These are phyloP conservation scores for Cabera pusaria DNA, from an alignment of 2,888 invertebrate genomes.

Conservation along the genomic window DNA sequence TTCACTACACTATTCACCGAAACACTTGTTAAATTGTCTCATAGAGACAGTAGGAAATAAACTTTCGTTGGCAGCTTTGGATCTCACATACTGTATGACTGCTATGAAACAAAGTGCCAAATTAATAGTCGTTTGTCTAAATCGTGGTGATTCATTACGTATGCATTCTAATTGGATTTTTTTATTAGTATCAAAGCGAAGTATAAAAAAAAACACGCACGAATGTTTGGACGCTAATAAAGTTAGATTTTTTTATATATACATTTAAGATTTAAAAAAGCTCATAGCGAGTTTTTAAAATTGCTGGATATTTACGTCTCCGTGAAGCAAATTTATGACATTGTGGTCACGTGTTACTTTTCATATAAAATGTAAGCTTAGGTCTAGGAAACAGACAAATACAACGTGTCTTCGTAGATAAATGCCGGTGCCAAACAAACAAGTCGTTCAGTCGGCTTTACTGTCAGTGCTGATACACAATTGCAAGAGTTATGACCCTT, in stretches of 20 bases:
- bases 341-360: neutral
- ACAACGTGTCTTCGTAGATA: conserved; percentile 13
- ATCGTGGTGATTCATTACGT: conserved; percentile 23
- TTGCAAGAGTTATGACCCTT: conserved; percentile 21
- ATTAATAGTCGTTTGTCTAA: conserved; percentile 49
- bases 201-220: neutral
- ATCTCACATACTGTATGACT: conserved; percentile 40
- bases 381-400: conserved; percentile 10
- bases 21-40: conserved; percentile 66
- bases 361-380: conserved; percentile 1
- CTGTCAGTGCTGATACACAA: conserved; percentile 19
- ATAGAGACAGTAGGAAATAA: conserved; percentile 59
- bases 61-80: conserved; percentile 63
- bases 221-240: too few species aligned
- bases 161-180: conserved; percentile 14
- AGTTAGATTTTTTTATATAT: too few species aligned
- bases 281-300: neutral
- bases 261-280: too few species aligned
- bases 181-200: neutral
- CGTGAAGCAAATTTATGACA: conserved; percentile 3
- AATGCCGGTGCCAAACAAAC: conserved; percentile 23
- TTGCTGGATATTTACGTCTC: neutral
- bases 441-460: conserved; percentile 21
- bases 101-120: conserved; percentile 56
- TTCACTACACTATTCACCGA: conserved; percentile 56